Evolutionary conservation across 2,797 vertebrate genomes (phyloP).

Genomic region (Poecile montanus): DNA sequence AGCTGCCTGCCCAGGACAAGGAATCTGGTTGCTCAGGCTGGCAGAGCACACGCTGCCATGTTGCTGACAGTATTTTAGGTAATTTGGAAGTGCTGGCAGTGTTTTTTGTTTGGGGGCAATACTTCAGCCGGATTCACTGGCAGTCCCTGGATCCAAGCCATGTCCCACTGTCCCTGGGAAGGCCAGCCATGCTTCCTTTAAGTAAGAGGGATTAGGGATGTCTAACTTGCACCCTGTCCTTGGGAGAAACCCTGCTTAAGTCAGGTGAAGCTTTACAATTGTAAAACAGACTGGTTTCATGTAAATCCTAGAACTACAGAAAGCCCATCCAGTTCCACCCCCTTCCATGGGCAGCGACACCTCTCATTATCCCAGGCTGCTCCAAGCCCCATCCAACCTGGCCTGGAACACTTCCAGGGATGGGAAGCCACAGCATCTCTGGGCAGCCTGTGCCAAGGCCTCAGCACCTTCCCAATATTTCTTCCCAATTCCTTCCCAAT

Average conservation of each 20-base stretch:
- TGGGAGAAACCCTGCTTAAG: not conserved
- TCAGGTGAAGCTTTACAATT: not conserved
- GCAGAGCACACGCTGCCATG: not conserved
- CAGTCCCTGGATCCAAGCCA: not conserved
- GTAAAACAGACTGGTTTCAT: not conserved
- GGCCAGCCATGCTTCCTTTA: not conserved
- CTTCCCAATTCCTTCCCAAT: not conserved
- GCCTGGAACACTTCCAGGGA: not conserved
- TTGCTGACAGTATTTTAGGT: not conserved
- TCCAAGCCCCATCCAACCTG: accelerated
- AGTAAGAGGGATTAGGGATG: not conserved
- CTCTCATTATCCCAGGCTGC: accelerated
- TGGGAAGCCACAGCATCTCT: not conserved
- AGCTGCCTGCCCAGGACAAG: not conserved
- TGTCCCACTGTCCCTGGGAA: not conserved
- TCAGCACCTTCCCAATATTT: accelerated
- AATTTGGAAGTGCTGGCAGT: not conserved
- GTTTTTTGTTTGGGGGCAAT: not conserved
- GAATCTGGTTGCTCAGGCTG: not conserved
- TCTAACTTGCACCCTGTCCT: not conserved
- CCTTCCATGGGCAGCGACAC: accelerated
- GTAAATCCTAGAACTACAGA: accelerated
- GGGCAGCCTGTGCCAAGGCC: not conserved
- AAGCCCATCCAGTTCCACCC: accelerated
- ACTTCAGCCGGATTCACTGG: not conserved